Evolutionary conservation across 2,888 invertebrate genomes (phyloP), one percentile per base, ranked within the genome.

Genomic region (Leucophenga maculata): DNA sequence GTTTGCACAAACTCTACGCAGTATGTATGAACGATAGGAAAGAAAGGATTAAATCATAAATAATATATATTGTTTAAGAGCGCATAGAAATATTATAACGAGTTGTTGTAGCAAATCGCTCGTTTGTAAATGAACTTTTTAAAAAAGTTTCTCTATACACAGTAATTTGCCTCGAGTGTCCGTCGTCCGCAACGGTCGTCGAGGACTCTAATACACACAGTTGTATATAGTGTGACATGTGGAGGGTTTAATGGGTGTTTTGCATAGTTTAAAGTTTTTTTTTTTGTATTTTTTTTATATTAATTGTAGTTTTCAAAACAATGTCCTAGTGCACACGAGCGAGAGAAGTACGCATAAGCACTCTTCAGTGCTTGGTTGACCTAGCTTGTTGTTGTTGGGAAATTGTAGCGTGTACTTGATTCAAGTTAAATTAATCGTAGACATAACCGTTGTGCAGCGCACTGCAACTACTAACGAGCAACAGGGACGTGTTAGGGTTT

Each of bases 71-170:
- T 11, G 3, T 39, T 39, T 39, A 39, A 39, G 39, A 39, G 39
- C 39, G 8, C 39, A 60, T 55, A 55, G 16, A 55, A 44, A 60
- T 18, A 60, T 39, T 16, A 16, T 44, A 60, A 60, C 44, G 39
- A 60, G 9, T 60, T 60, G 6, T 59, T 59, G 6, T 39, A 20
- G 22, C 22, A 39, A 39, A 64, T 14, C 62, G 26, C 48, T 48
- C 26, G 62, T 64, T 48, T 64, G 62, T 9, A 64, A 64, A 64
- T 39, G 46, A 22, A 64, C 46, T 64, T 64, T 64, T n/a, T 39
- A 6, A 6, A 3, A 44, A 64, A 64, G 62, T 46, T 64, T 22
- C 8, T 39, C 8, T 9, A 8, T 39, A 39, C 39, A 39, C 39
- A 39, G 39, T 64, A 48, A 64, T 64, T 64, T 64, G 48, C 48